Evolutionary conservation across 1,140 invertebrate species (phyloP), one percentile per base, ranked within the genome.

Genomic region (Luehdorfia chinensis): DNA sequence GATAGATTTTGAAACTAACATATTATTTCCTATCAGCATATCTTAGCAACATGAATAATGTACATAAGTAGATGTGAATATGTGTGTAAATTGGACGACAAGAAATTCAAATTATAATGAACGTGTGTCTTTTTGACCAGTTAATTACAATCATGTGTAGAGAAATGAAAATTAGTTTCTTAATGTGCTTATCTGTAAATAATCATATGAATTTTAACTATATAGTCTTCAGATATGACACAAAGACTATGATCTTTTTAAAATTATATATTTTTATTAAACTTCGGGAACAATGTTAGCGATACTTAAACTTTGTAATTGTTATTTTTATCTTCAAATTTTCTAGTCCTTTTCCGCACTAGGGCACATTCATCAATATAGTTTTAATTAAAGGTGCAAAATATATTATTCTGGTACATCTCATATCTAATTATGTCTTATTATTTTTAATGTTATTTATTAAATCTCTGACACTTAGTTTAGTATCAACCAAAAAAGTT

Each of bases 211-310:
- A 30, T 30, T 12, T 31, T 2, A 31, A 13, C 2, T n/a, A 27
- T 9, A 8, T 27, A 27, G 5, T 27, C 11, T 27, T 13, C 30
- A 11, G 12, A 31, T 1, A 4, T 2, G 12, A 31, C 12, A 30
- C 11, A 30, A n/a, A 4, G 6, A n/a, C 9, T 31, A n/a, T 12
- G 6, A 12, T n/a, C n/a, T n/a, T n/a, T n/a, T 31, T 31, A 4
- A 6, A 12, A 12, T 31, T 4, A 31, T 5, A n/a, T n/a, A n/a
- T n/a, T n/a, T n/a, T n/a, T n/a, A 11, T 12, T 12, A 31, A 5
- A 31, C 30, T 31, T 11, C 12, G 30, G 30, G 30, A 31, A 31
- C 30, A 31, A 31, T 31, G 12, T 31, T 31, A 12, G 9, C 9
- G 30, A 31, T 31, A 31, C 12, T 12, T 3, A 12, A 31, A 31